Evolutionary conservation across 2,113 vertebrate genomes (phyloP), one percentile per base, ranked within the genome.

Genomic region (Mirza zaza): DNA sequence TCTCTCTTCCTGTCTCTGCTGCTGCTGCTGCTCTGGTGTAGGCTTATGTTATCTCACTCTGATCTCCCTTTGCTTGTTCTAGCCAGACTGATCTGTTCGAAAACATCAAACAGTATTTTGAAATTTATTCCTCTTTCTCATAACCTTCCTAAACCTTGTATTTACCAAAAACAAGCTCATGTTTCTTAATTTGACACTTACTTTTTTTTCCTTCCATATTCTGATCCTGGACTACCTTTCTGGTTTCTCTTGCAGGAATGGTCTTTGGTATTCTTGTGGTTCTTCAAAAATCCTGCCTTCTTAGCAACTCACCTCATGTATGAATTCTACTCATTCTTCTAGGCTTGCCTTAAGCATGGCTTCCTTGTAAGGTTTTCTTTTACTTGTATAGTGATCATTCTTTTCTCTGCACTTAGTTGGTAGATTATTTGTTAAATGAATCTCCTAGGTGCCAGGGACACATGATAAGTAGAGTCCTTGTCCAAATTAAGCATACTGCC

Each of bases 351-450:
- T 42, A 83, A 83, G 23, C 23, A 6, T 73, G 42, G 52, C 29
- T 61, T 96, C 65, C 79, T 88, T 67, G 2, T 50, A 90, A 87
- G 42, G 25, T 55, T 90, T 61, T 83, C 8, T 91, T 97, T 84
- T 84, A 23, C 36, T 90, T 18, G 65, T 50, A 18, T 5, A 81
- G 48, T 76, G 20, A 45, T 87, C 27, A 45, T 85, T 95, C 23
- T 81, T 95, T 92, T 83, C 32, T 92, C 50, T 94, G 84, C 13
- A 52, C 21, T 71, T 79, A 84, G 48, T 84, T 36, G 83, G 8
- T 59, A 59, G 81, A 55, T 77, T 63, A 42, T 71, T 34, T 85
- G 20, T 88, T 67, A 71, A 10, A 6, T 96, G 42, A 87, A 52
- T 45, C 63, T 45, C 32, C 0, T 63, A 52, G 52, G 27, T 77